phyloP scores from a whole-genome alignment of 2,888 invertebrate species.

The Pegoplata infirma region DNA sequence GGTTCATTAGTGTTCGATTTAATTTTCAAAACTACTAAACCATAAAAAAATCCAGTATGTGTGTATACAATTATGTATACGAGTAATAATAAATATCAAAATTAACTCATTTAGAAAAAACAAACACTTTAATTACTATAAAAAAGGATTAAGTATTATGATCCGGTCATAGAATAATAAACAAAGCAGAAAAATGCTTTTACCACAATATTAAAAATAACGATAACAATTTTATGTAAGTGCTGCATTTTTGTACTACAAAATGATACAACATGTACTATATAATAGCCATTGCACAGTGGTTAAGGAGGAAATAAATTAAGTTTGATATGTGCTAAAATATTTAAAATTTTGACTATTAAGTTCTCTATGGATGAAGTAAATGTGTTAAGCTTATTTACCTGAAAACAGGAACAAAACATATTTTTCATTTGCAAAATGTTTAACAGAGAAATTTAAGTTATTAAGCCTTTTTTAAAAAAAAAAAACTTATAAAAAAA shows the following conservation, averaged over 20 bases:
- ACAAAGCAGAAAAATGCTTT: slow-evolving; percentile 20
- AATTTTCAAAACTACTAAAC: background rate
- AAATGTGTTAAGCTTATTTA: no score
- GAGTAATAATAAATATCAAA: background rate
- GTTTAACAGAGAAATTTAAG: no score
- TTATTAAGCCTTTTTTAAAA: no score
- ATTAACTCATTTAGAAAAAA: slow-evolving; percentile 5
- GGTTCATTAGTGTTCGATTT: background rate
- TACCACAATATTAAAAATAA: slow-evolving; percentile 48
- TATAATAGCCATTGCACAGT: slow-evolving; percentile 2
- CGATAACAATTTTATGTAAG: slow-evolving; percentile 37
- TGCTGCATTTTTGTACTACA: slow-evolving; percentile 11
- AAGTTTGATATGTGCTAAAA: no score
- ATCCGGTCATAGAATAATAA: slow-evolving; percentile 25
- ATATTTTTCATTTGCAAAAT: no score
- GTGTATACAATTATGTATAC: background rate
- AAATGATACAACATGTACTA: slow-evolving; percentile 27
- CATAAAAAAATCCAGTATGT: no score
- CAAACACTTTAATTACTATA: background rate
- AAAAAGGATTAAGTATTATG: slow-evolving; percentile 23
- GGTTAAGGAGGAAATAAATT: no score
- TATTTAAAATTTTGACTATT: no score
- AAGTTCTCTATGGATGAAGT: no score
- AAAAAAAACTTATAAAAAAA: no score
- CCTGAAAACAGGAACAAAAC: no score